These are phyloP conservation scores for Propithecus perrieri DNA, from an alignment of 2,797 vertebrate genomes.

Conservation along the genomic window DNA sequence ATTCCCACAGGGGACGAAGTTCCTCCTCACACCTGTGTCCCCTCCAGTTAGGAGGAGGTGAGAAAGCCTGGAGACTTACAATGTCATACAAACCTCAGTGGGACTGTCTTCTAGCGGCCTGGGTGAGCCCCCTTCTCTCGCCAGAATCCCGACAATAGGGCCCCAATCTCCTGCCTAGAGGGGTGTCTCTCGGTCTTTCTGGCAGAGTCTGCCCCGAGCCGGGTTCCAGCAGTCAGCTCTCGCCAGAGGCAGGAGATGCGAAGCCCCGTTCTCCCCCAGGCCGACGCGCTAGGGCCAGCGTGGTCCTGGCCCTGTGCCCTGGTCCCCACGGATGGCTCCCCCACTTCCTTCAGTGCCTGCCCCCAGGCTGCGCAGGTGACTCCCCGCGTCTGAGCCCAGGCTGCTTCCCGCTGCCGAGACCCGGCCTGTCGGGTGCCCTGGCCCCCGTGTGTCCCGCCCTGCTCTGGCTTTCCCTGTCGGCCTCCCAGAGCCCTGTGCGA, in stretches of 20 bases:
- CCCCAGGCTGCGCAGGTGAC: accelerated
- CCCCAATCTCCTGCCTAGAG: background rate
- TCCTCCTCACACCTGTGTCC: accelerated
- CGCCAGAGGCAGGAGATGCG: background rate
- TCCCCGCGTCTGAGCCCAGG: accelerated
- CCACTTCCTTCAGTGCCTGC: background rate
- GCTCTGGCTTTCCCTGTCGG: background rate
- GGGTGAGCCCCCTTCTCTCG: background rate
- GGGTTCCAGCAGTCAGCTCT: accelerated
- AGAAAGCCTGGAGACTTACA: background rate
- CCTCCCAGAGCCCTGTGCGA: background rate
- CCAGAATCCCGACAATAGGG: background rate
- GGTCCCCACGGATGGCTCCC: background rate
- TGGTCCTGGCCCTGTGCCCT: too few relatives aligned
- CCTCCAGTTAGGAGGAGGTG: too few relatives aligned
- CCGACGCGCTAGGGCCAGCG: accelerated
- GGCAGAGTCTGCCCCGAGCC: too few relatives aligned
- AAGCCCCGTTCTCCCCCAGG: background rate
- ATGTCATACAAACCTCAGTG: background rate
- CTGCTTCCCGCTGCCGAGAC: background rate
- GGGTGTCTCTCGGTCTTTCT: background rate
- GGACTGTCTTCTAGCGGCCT: too few relatives aligned
- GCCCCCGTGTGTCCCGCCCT: background rate
- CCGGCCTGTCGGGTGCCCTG: accelerated
- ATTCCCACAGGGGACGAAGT: background rate